Evolutionary conservation across 1,140 invertebrate genomes (phyloP), one percentile per base, ranked within the genome.

Genomic region (Drosophila jambulina): DNA sequence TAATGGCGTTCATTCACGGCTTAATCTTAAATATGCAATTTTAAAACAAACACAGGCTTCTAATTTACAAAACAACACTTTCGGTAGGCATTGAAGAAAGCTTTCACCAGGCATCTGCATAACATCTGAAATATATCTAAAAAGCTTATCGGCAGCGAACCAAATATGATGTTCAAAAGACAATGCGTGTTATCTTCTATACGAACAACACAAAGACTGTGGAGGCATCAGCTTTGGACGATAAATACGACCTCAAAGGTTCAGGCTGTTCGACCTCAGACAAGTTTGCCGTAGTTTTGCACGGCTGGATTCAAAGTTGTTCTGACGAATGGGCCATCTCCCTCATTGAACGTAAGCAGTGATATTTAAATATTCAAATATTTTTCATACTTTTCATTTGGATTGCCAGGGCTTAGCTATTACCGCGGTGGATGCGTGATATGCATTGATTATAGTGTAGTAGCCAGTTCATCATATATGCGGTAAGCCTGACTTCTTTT

Each of bases 251-350:
- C 10, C 56, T 91, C 13, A 38, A 70, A 9, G 57, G 42, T 29
- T 88, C 82, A 5, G 80, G 77, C 36, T 91, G 86, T 17, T 45
- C 29, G 12, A 51, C 75, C 4, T 60, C 82, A 15, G 87, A 92
- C 43, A 92, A 91, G 61, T 84, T 85, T 62, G 74, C 92, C 13
- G 82, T 93, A 48, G 60, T 93, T 36, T 67, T 93, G 12, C 92
- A 93, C 78, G 92, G 92, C 9, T 93, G 92, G 92, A 85, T 78
- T 29, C 91, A 93, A 63, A 91, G 82, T 45, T 93, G 92, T 36
- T 27, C 76, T 0, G 84, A 84, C 32, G 77, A 87, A 36, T 93
- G 92, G 92, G 69, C 92, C 1, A 27, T 62, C 10, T 67, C 82
- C 8, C 68, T 93, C 15, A 91, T 91, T 60, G 79, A 91, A 46